These are phyloP conservation scores for Melanocharis versteri DNA, from an alignment of 2,113 vertebrate genomes.

Conservation along the genomic window DNA sequence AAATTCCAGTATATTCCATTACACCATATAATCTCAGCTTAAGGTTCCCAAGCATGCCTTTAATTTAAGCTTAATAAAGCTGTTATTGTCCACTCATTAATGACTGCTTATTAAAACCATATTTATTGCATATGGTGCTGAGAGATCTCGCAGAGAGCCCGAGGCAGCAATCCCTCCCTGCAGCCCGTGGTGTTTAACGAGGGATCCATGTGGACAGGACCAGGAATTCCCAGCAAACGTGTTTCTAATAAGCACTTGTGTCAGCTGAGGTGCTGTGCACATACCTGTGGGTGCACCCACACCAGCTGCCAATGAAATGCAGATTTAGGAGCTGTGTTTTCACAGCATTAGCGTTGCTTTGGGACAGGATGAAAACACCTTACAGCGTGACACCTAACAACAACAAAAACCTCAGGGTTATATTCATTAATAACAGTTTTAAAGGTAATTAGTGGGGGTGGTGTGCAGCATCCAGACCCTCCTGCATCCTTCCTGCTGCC, in stretches of 20 bases:
- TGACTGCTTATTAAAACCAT: conserved; percentile 58
- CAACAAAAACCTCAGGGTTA: background rate
- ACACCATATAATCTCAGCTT: background rate
- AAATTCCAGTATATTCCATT: conserved; percentile 47
- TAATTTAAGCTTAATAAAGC: conserved; percentile 65
- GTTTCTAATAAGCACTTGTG: background rate
- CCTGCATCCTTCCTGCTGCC: background rate
- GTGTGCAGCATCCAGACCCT: background rate
- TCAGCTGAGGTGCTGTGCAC: background rate
- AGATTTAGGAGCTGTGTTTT: background rate
- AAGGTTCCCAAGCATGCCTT: conserved; percentile 47
- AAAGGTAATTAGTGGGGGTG: background rate
- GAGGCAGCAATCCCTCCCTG: background rate
- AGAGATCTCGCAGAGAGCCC: background rate
- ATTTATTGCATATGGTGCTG: background rate
- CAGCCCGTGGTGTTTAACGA: background rate
- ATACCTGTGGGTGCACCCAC: background rate
- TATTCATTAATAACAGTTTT: background rate
- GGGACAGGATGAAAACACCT: background rate
- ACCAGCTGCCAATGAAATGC: background rate
- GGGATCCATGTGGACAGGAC: background rate
- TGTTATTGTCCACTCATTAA: conserved; percentile 60
- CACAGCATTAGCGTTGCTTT: rapidly evolving
- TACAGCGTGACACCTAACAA: background rate
- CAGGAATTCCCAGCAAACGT: background rate